phyloP scores from a whole-genome alignment of 2,113 vertebrate species.

The Perccottus glenii region DNA sequence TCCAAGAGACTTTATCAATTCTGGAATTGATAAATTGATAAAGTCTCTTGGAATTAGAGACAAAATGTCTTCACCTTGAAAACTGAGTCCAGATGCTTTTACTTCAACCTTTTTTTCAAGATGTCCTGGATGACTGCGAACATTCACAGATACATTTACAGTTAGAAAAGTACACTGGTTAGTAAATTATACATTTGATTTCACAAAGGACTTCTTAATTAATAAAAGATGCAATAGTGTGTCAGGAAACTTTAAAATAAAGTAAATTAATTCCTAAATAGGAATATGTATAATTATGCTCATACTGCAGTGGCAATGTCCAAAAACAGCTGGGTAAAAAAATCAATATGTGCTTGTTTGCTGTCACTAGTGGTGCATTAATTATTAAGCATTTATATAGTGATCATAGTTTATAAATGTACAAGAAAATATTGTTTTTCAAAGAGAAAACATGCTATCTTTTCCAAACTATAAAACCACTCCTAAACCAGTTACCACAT shows the following conservation, averaged over 20 bases:
- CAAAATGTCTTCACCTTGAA: too few relatives aligned
- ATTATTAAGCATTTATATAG: neutral
- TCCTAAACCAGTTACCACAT: constrained; percentile 9
- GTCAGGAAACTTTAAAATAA: neutral
- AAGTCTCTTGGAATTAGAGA: too few relatives aligned
- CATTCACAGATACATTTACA: too few relatives aligned
- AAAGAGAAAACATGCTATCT: neutral
- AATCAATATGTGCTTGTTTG: too few relatives aligned
- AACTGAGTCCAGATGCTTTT: too few relatives aligned
- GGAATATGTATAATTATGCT: neutral
- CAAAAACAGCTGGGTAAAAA: neutral
- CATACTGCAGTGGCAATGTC: neutral
- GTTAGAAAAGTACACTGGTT: neutral
- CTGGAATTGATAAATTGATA: too few relatives aligned
- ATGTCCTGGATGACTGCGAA: too few relatives aligned
- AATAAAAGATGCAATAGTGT: neutral
- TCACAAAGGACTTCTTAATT: neutral
- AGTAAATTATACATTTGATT: neutral
- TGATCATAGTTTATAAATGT: neutral
- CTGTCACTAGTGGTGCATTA: too few relatives aligned
- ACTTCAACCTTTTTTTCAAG: too few relatives aligned
- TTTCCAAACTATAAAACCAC: constrained; percentile 48
- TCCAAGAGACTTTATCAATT: too few relatives aligned
- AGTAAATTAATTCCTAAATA: constrained; percentile 8
- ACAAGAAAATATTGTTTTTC: neutral